These are phyloP conservation scores for Drosophila yooni DNA, from an alignment of 2,888 invertebrate species.

Conservation along the genomic window DNA sequence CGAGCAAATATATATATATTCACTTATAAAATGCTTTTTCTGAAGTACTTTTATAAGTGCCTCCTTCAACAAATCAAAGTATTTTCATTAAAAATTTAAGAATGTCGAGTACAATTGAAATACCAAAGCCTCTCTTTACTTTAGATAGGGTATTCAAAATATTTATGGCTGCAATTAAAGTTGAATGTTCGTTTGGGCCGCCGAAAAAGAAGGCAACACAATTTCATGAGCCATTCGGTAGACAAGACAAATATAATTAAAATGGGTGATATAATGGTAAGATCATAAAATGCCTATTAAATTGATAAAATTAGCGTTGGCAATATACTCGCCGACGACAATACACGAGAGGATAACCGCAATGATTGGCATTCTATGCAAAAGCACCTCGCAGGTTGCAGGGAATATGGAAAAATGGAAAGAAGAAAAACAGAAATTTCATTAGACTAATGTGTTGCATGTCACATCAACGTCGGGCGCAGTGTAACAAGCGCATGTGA, in stretches of 20 bases:
- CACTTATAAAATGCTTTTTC: neutral
- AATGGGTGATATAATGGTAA: conserved; percentile 45
- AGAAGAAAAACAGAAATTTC: conserved; percentile 56
- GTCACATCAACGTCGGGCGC: conserved; percentile 74
- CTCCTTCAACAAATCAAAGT: neutral
- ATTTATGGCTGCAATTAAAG: conserved; percentile 73
- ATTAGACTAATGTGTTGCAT: conserved; percentile 78
- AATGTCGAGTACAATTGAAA: neutral
- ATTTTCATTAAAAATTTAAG: neutral
- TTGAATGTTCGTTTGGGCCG: conserved; percentile 50
- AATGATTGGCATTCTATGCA: conserved; percentile 32
- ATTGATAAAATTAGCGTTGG: conserved; percentile 47
- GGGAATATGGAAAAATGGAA: neutral
- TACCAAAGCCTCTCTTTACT: neutral
- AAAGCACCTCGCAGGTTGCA: conserved; percentile 4
- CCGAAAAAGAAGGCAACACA: conserved; percentile 59
- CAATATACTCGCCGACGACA: neutral
- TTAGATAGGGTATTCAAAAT: conserved; percentile 32
- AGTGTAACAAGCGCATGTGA: conserved; percentile 68
- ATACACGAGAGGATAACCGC: conserved; percentile 23
- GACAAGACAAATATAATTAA: conserved; percentile 67
- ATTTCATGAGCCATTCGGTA: conserved; percentile 55
- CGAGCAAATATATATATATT: neutral
- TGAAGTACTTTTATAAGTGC: neutral
- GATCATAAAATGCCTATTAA: conserved; percentile 43